Evolutionary conservation across 1,140 invertebrate species (phyloP).

Genomic region (Anastatus disparis): DNA sequence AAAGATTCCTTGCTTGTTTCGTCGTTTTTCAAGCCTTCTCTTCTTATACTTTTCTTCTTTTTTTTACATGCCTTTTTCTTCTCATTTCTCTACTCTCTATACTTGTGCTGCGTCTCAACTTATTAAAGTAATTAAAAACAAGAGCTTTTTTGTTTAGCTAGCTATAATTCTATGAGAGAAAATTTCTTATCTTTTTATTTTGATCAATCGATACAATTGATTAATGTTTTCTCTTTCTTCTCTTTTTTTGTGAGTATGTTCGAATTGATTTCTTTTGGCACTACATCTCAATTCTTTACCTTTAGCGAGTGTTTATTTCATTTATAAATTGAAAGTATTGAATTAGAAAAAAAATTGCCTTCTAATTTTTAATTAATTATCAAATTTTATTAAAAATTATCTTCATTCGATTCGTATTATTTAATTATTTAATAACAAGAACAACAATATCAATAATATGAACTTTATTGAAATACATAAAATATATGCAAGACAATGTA

Average conservation of each 20-base stretch:
- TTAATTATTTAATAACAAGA: no score
- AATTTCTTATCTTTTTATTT: not conserved
- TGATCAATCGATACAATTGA: not conserved
- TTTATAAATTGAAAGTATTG: no score
- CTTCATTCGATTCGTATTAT: no score
- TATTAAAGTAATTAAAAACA: slow-evolving; percentile 29
- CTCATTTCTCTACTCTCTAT: not conserved
- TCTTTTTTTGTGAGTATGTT: slow-evolving; percentile 13
- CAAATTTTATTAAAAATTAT: no score
- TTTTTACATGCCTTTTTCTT: not conserved
- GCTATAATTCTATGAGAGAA: not conserved
- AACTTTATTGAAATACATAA: no score
- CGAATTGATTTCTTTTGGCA: not conserved
- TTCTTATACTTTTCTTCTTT: not conserved
- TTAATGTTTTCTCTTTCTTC: not conserved
- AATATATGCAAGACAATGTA: no score
- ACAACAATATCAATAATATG: no score
- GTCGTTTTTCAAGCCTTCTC: slow-evolving; percentile 27
- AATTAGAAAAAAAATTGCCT: no score
- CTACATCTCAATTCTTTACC: no score
- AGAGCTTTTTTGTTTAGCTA: not conserved
- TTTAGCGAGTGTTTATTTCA: no score
- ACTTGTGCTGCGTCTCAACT: not conserved
- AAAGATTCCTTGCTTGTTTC: slow-evolving; percentile 18
- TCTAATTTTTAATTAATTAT: no score